These are phyloP conservation scores for Emydura subglobosa DNA, from an alignment of 2,113 vertebrate species.

Conservation along the genomic window DNA sequence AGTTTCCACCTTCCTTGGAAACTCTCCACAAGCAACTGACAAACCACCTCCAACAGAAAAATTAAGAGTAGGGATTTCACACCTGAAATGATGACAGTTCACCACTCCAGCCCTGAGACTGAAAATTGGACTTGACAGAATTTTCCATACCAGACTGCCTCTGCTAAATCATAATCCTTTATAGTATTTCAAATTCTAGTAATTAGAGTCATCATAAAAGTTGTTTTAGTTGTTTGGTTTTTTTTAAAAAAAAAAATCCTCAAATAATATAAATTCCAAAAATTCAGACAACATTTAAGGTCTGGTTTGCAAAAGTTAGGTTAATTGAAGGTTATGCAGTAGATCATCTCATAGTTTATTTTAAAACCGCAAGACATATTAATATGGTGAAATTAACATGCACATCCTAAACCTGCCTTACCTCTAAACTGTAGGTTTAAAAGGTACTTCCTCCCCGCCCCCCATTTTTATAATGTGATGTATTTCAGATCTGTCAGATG, in stretches of 20 bases:
- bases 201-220: background rate
- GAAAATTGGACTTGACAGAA: background rate
- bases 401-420: conserved; percentile 1
- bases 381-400: background rate
- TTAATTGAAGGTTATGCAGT: background rate
- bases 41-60: background rate
- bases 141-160: background rate
- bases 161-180: background rate
- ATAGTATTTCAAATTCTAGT: background rate
- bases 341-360: background rate
- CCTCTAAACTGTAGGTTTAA: background rate
- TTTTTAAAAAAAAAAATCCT: background rate
- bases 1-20: background rate
- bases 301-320: background rate
- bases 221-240: background rate
- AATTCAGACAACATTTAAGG: background rate
- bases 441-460: background rate
- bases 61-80: background rate
- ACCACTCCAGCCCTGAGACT: background rate
- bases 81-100: background rate
- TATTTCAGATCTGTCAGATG: conserved; percentile 38
- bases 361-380: background rate
- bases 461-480: background rate
- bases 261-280: background rate
- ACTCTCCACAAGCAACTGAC: background rate